Evolutionary conservation across 2,113 vertebrate species (phyloP).

Genomic region (Oryzias melastigma): DNA sequence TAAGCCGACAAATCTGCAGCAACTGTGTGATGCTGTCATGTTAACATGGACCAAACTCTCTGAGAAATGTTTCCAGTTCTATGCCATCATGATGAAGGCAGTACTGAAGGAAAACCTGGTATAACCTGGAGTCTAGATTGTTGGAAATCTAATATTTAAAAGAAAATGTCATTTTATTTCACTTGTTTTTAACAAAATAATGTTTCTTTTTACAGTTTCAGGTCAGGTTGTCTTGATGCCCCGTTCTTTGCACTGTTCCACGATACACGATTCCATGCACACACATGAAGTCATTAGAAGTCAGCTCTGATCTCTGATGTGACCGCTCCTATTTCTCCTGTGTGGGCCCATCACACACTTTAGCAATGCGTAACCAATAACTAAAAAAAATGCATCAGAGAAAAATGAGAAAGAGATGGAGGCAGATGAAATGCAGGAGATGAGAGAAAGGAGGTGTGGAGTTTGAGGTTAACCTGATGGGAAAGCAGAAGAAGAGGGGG

Average conservation of each 20-base stretch:
- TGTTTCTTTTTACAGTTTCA: constrained; percentile 38
- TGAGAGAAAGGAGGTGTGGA: constrained; percentile 37
- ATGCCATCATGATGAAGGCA: too few relatives aligned
- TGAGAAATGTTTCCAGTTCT: too few relatives aligned
- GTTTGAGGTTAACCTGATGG: constrained; percentile 31
- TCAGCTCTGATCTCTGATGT: constrained; percentile 47
- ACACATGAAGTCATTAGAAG: constrained; percentile 52
- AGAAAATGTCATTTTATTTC: constrained; percentile 5
- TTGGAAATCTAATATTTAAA: constrained; percentile 11
- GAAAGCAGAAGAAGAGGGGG: constrained; percentile 23
- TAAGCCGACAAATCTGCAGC: too few relatives aligned
- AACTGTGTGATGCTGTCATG: too few relatives aligned
- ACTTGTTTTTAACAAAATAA: constrained; percentile 12
- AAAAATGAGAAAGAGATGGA: constrained; percentile 54
- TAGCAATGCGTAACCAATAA: constrained; percentile 71
- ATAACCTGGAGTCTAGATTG: constrained; percentile 2
- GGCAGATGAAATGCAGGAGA: constrained; percentile 42
- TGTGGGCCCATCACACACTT: constrained; percentile 55
- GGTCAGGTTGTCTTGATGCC: constrained; percentile 27
- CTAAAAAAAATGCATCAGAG: constrained; percentile 46
- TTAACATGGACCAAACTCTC: too few relatives aligned
- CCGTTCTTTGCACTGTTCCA: constrained; percentile 25
- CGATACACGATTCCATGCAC: constrained; percentile 23
- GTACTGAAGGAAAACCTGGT: too few relatives aligned
- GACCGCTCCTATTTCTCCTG: constrained; percentile 54